A percentile compares a stretch with the other conserved stretches of the same genome.
phyloP scores from a whole-genome alignment of 2,888 invertebrate genomes.

The Apotomis betuletana region DNA sequence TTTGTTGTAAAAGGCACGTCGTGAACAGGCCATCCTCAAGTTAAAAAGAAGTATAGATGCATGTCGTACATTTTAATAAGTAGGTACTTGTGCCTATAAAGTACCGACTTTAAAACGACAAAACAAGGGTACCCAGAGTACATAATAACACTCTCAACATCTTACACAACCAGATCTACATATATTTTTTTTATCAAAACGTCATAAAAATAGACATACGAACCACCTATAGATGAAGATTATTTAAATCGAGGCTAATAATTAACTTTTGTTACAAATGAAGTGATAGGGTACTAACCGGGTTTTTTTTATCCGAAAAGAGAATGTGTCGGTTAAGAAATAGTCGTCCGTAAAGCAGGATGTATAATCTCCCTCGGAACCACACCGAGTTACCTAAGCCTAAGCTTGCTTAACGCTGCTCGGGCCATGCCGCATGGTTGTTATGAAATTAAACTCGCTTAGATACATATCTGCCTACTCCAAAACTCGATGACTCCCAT shows the following conservation, averaged over 20 bases:
- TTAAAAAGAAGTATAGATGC: too few relatives aligned
- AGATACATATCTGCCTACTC: conserved; percentile 39
- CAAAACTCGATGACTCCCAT: conserved; percentile 7
- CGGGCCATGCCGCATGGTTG: conserved; percentile 47
- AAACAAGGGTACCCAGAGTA: too few relatives aligned
- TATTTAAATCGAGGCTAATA: neutral
- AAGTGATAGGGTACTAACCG: neutral
- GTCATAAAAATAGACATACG: too few relatives aligned
- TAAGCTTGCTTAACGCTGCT: conserved; percentile 64
- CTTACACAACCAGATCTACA: too few relatives aligned
- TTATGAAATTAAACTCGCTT: conserved; percentile 63
- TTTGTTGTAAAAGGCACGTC: too few relatives aligned
- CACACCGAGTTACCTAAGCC: conserved; percentile 73
- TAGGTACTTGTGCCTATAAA: too few relatives aligned
- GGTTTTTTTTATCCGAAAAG: conserved; percentile 49
- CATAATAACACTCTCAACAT: too few relatives aligned
- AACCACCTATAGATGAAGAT: too few relatives aligned
- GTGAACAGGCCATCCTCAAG: too few relatives aligned
- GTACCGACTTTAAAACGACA: too few relatives aligned
- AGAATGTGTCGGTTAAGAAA: conserved; percentile 51
- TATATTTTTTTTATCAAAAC: too few relatives aligned
- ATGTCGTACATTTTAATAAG: too few relatives aligned
- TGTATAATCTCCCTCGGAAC: conserved; percentile 75
- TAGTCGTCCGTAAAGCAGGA: conserved; percentile 59
- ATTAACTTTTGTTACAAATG: neutral